These are phyloP conservation scores for Eidolon helvum DNA, from an alignment of 2,113 vertebrate species.

Conservation along the genomic window DNA sequence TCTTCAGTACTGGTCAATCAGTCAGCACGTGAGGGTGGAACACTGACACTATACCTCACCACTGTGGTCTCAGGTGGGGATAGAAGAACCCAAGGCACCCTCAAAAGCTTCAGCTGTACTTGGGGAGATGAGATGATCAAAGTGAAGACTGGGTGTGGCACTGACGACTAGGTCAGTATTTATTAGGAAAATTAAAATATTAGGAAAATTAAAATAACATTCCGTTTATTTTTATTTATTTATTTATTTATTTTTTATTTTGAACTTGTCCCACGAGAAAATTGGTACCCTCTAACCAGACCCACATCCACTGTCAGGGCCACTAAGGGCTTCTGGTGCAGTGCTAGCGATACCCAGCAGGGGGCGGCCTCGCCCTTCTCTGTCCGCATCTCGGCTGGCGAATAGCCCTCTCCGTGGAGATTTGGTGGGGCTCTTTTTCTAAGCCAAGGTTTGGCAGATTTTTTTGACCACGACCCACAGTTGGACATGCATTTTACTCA, in stretches of 20 bases:
- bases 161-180: not conserved
- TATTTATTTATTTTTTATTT: not conserved
- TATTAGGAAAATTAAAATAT: not conserved
- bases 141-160: not conserved
- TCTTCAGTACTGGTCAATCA: too few species aligned
- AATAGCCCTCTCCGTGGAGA: not conserved
- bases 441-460: not conserved
- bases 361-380: conserved; percentile 52
- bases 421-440: not conserved
- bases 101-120: not conserved
- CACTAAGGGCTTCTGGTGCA: not conserved
- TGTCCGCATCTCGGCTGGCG: accelerated
- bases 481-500: not conserved
- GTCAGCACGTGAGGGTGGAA: not conserved
- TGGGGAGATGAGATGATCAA: not conserved
- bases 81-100: not conserved
- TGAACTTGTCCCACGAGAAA: not conserved
- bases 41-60: accelerated
- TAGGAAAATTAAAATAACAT: not conserved
- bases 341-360: conserved; percentile 21
- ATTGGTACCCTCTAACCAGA: too few species aligned
- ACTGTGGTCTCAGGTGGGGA: not conserved
- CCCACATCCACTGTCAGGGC: too few species aligned
- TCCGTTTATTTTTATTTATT: not conserved
- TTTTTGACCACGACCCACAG: not conserved